Conservation (phyloP, 1,140 invertebrate species). For the Caenorhabditis latens region DNA sequence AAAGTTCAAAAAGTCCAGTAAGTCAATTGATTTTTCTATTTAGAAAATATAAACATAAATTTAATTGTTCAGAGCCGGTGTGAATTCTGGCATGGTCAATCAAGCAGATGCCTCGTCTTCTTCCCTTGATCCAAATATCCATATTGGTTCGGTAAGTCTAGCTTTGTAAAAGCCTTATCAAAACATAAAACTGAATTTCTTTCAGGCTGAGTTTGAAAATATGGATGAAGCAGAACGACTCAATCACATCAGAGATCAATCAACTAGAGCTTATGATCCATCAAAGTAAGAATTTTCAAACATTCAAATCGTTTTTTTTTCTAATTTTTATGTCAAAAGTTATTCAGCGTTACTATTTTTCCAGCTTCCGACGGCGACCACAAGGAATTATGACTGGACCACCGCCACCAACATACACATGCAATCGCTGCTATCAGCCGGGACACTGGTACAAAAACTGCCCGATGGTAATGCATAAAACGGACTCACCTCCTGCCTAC, state of each 20-base stretch:
- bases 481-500: not conserved
- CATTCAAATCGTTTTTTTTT: constrained; percentile 64
- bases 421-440: constrained; percentile 90
- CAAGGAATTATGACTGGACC: constrained; percentile 84
- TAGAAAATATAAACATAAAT: not conserved
- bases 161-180: not conserved
- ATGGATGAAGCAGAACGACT: constrained; percentile 97
- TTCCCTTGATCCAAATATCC: constrained; percentile 36
- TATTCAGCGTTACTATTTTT: constrained; percentile 59
- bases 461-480: constrained; percentile 82
- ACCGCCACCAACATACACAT: constrained; percentile 89
- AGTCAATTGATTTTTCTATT: constrained; percentile 62
- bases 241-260: constrained; percentile 94
- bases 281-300: constrained; percentile 85
- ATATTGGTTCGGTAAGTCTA: constrained; percentile 45
- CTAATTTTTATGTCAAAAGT: constrained; percentile 58
- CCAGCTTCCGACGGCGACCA: constrained; percentile 67
- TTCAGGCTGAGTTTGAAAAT: constrained; percentile 86
- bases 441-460: constrained; percentile 97
- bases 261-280: constrained; percentile 94
- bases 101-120: constrained; percentile 12
- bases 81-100: constrained; percentile 57
- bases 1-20: constrained; percentile 79
- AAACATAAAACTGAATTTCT: constrained; percentile 5
- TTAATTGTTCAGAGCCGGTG: constrained; percentile 46